These are phyloP conservation scores for Aegithalos caudatus DNA, from an alignment of 2,113 vertebrate species.

Conservation along the genomic window DNA sequence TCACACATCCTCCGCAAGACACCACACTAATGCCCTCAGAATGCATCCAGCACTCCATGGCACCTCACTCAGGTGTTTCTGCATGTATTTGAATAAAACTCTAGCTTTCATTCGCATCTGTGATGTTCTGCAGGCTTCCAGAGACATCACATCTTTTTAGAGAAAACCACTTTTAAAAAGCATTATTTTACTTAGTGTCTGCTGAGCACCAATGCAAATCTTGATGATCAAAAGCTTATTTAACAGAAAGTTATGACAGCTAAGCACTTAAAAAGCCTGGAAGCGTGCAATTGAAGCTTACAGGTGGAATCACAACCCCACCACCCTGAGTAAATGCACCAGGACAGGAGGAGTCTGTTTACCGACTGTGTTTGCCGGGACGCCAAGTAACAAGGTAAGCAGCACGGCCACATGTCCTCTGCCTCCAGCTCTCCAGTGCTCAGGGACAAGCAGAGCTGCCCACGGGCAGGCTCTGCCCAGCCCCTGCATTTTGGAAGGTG, in stretches of 20 bases:
- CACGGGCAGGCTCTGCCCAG: neutral
- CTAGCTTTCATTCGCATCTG: neutral
- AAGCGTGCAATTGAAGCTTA: neutral
- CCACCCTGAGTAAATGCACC: neutral
- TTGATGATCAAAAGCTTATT: neutral
- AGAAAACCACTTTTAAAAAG: neutral
- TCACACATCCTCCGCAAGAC: neutral
- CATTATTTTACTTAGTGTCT: neutral
- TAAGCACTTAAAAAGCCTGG: neutral
- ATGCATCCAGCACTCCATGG: neutral
- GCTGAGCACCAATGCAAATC: neutral
- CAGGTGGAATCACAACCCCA: neutral
- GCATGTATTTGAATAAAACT: neutral
- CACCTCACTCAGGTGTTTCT: neutral
- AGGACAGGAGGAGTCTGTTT: neutral
- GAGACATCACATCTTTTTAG: neutral
- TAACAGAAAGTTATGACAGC: neutral
- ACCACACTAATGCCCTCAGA: neutral
- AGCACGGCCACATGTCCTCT: neutral
- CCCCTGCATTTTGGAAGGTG: neutral
- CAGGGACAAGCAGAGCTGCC: neutral
- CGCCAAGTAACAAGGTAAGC: neutral
- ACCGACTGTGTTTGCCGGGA: accelerated
- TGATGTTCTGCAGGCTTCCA: neutral
- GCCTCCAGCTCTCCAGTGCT: neutral